Evolutionary conservation across 1,140 invertebrate genomes (phyloP).

Genomic region (Bombus confusus): DNA sequence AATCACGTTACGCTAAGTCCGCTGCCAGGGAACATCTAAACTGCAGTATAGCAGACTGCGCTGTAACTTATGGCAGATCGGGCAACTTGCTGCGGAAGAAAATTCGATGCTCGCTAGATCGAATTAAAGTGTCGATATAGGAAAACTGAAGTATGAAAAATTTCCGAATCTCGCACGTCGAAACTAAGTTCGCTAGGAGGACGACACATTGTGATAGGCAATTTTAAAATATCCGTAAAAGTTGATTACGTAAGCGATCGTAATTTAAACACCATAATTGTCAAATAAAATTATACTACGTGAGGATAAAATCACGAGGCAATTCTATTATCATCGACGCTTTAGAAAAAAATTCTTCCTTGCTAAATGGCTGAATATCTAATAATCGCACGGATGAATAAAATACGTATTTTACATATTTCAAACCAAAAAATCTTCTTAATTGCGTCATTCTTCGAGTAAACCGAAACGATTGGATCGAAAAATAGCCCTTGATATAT

Average conservation of each 20-base stretch:
- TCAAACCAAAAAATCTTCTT: not conserved
- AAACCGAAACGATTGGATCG: not conserved
- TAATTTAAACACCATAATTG: no score
- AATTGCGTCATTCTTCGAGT: not conserved
- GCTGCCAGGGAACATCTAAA: not conserved
- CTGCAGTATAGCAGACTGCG: not conserved
- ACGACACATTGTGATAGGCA: not conserved
- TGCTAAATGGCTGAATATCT: no score
- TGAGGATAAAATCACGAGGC: no score
- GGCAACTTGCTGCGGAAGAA: not conserved
- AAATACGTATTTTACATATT: not conserved
- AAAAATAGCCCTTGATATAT: not conserved
- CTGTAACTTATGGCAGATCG: slow-evolving; percentile 2
- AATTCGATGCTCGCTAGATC: not conserved
- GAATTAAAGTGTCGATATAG: slow-evolving; percentile 10
- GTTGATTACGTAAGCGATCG: no score
- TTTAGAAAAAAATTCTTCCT: no score
- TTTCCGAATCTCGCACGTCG: no score
- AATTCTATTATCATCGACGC: no score
- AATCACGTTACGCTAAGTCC: slow-evolving; percentile 19
- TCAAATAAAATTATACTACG: no score
- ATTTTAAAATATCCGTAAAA: not conserved
- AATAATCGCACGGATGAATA: not conserved
- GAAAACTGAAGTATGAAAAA: not conserved
- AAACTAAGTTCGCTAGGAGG: not conserved